Evolutionary conservation across 2,888 invertebrate species (phyloP), one percentile per base, ranked within the genome.

Genomic region (Thera obeliscata): DNA sequence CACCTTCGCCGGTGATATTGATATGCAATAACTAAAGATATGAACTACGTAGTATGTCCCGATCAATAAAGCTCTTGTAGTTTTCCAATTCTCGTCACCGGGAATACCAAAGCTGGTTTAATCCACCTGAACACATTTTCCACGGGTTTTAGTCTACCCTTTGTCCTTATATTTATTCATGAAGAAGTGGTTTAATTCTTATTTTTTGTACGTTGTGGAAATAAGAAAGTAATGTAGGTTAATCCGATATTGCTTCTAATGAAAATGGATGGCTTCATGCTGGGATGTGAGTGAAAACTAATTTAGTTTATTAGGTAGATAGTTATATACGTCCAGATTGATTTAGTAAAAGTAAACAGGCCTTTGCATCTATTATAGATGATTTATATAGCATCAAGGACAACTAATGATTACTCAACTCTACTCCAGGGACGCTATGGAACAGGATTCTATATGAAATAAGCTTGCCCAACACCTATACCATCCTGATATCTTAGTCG

Each of bases 261-360:
- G 64, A 58, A 69, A 69, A 65, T 62, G 68, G 64, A 64, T 61
- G 68, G 68, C 68, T 69, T 69, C 68, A 50, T 8, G 64, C 64
- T 64, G 68, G 41, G 61, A 59, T 62, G 38, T 56, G 22, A 41
- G 41, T 58, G 64, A 57, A 22, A 56, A 11, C 43, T 43, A 36
- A 56, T 62, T 41, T 48, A 55, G 38, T 38, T 5, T 38, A 22
- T 22, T 22, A 22, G 22, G 22, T 22, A 22, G 22, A 38, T 38
- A 43, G 43, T 43, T 7, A 43, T 7, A 7, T 6, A 43, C 8
- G 43, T 43, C 43, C 7, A 43, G 43, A 43, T 43, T 43, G 6
- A 43, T 43, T 43, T 43, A 43, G 7, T 43, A 8, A 22, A 22
- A 22, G 22, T 22, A 22, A 22, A 22, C 22, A 22, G 22, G 22